These are phyloP conservation scores for Smutsia gigantea DNA, from an alignment of 2,797 vertebrate genomes.

Conservation along the genomic window DNA sequence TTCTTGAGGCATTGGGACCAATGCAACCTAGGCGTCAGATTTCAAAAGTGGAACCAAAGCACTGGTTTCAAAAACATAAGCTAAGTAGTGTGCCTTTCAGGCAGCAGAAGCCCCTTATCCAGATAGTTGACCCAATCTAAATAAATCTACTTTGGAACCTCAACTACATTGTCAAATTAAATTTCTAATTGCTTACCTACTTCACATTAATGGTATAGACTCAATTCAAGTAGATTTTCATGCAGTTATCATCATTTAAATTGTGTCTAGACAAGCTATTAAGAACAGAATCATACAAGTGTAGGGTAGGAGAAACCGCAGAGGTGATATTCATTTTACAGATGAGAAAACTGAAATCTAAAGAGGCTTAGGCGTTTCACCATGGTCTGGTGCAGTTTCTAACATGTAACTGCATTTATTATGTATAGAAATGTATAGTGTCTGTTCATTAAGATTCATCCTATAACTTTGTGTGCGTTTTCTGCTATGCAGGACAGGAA, in stretches of 20 bases:
- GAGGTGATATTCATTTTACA: conserved; percentile 16
- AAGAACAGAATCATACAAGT: conserved; percentile 22
- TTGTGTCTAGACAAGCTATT: conserved; percentile 23
- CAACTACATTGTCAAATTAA: conserved; percentile 23
- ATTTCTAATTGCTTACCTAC: conserved; percentile 52
- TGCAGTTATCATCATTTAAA: background rate
- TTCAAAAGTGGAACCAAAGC: background rate
- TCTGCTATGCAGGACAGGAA: background rate
- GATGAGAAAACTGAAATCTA: conserved; percentile 22
- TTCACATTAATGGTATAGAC: background rate
- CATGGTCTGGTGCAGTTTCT: background rate
- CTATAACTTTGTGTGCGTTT: background rate
- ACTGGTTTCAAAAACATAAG: background rate
- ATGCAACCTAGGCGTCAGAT: background rate
- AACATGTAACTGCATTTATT: background rate
- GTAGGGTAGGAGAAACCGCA: background rate
- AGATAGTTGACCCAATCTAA: conserved; percentile 27
- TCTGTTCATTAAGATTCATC: background rate
- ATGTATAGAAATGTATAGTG: background rate
- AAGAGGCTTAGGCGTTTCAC: background rate
- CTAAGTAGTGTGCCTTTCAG: background rate
- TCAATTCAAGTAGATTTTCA: conserved; percentile 38
- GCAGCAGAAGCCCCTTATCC: background rate
- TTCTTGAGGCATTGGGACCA: background rate
- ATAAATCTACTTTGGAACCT: conserved; percentile 25